These are phyloP conservation scores for Rhegmatorhina hoffmannsi DNA, from an alignment of 2,113 vertebrate genomes.

Conservation along the genomic window DNA sequence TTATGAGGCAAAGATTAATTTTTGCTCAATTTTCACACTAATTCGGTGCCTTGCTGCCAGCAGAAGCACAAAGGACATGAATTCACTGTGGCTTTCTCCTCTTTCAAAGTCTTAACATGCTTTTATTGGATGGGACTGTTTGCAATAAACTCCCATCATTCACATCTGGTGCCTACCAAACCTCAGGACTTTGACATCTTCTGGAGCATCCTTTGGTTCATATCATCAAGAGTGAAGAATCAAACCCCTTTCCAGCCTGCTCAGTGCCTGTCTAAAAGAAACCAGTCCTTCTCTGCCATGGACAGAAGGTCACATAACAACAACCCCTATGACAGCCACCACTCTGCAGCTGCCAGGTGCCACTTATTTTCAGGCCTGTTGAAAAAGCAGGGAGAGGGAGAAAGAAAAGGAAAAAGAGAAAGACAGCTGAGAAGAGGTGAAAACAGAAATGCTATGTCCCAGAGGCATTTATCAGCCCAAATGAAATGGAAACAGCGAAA, in stretches of 20 bases:
- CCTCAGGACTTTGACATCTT: not conserved
- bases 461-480: slow-evolving; percentile 56
- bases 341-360: not conserved
- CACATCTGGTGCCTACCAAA: not conserved
- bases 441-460: slow-evolving; percentile 49
- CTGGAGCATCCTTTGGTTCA: not conserved
- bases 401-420: not conserved
- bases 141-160: not conserved
- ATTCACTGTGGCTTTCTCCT: slow-evolving; percentile 20
- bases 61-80: slow-evolving; percentile 12
- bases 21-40: slow-evolving; percentile 51
- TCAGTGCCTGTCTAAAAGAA: not conserved
- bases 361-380: not conserved
- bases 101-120: not conserved
- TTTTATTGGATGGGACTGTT: not conserved
- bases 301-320: not conserved
- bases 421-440: slow-evolving; percentile 14
- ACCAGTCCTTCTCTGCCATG: not conserved
- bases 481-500: slow-evolving; percentile 60
- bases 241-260: not conserved
- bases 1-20: slow-evolving; percentile 58
- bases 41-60: slow-evolving; percentile 32
- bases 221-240: not conserved
- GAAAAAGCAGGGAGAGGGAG: not conserved
- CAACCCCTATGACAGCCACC: not conserved